Base-by-base conservation (phyloP, 2,113 vertebrate species). In the Pterocles gutturalis region DNA sequence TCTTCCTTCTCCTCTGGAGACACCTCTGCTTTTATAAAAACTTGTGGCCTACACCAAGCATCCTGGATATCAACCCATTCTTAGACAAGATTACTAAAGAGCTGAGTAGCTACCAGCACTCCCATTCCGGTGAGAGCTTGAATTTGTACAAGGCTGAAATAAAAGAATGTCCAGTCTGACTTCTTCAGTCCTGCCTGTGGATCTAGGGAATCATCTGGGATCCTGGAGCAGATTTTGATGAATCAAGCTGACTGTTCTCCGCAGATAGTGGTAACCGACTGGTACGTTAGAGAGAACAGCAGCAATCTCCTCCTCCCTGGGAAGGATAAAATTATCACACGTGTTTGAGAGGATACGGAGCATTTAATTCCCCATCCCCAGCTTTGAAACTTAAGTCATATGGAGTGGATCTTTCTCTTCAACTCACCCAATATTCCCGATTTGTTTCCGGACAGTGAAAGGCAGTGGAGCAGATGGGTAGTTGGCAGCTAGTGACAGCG, bases 401-500 rank as follows among this genome's bases (percentile, higher is more conserved):
- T 5, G 45, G 70, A 41, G 24, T 4, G 1, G 9, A 57, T 80
- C 55, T 57, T 19, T 77, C 57, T 22, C 48, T n/a, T 87, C 94
- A 90, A 97, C 98, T 98, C 93, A 98, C 98, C 96, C 69, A 17
- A 95, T 93, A 5, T 95, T 97, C 78, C 98, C 98, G 78, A 98
- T 80, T 34, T 51, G 87, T 22, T 87, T 98, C 25, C 89, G 94
- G 94, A 98, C 71, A 17, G 95, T 96, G 48, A 98, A 98, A 55
- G 93, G 92, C 71, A 98, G 73, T 1, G 92, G 92, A 41, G 92
- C 48, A 48, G 90, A 70, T 14, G 98, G 98, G 86, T 98, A 99
- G 69, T 26, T 38, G 54, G 96, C 84, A 34, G 98, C 97, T 2
- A 98, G 73, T 72, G 73, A 93, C 45, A 98, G 77, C 61, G 83